Conservation (phyloP, 2,888 invertebrate species). For the Pomacea canaliculata region DNA sequence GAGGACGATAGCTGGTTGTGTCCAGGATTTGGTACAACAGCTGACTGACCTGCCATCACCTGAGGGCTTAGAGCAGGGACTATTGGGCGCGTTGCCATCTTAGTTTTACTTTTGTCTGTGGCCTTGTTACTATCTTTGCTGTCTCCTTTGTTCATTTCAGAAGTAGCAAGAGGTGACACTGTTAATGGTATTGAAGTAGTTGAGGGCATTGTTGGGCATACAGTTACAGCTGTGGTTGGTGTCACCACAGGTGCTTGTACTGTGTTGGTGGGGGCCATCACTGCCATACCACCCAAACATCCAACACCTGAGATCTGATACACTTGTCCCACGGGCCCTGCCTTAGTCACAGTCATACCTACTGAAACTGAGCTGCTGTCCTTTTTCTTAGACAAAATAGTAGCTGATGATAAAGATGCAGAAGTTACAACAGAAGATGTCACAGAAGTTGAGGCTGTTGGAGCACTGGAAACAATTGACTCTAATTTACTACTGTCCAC, state of each 20-base stretch:
- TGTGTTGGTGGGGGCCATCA: conserved; percentile 16
- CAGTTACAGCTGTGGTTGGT: conserved; percentile 31
- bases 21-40: conserved; percentile 49
- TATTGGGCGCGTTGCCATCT: conserved; percentile 56
- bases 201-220: conserved; percentile 33
- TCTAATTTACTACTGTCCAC: background rate
- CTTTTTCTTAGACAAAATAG: conserved; percentile 29
- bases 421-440: conserved; percentile 3
- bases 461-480: background rate
- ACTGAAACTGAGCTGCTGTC: conserved; percentile 22
- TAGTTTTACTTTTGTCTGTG: conserved; percentile 34
- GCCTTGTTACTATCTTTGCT: conserved; percentile 48
- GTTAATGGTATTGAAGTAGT: conserved; percentile 36
- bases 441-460: background rate
- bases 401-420: conserved; percentile 15
- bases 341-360: conserved; percentile 28
- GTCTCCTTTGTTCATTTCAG: conserved; percentile 41
- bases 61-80: conserved; percentile 62
- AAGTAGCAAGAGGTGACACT: conserved; percentile 37
- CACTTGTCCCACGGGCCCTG: conserved; percentile 28
- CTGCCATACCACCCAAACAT: conserved; percentile 38
- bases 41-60: conserved; percentile 53
- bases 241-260: conserved; percentile 32
- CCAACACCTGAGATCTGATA: conserved; percentile 43
- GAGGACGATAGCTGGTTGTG: conserved; percentile 53